A percentile compares a stretch with the other conserved stretches of the same genome.
Evolutionary conservation across 2,113 vertebrate species (phyloP).

Genomic region (Gulo gulo): DNA sequence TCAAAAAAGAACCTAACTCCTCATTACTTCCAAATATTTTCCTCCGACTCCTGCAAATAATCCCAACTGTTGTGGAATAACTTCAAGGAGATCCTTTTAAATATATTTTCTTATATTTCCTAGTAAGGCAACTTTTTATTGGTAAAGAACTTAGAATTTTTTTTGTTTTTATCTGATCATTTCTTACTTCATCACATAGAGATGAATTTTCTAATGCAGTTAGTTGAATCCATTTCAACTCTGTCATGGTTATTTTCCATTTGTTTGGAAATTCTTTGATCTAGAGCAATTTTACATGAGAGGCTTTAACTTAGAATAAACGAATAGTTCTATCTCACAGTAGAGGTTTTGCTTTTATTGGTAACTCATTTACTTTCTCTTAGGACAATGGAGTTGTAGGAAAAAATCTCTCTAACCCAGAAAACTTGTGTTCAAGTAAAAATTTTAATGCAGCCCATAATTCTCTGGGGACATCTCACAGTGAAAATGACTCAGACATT

Average conservation of each 20-base stretch:
- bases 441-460: neutral
- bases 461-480: neutral
- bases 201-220: neutral
- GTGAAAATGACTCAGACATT: neutral
- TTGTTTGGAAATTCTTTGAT: slow-evolving; percentile 24
- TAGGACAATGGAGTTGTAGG: neutral
- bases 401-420: slow-evolving; percentile 1
- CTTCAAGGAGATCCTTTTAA: neutral
- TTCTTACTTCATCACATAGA: neutral
- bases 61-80: neutral
- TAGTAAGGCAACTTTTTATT: neutral
- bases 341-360: neutral
- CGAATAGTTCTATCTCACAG: neutral
- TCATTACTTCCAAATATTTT: neutral
- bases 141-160: neutral
- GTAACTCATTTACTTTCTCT: slow-evolving; percentile 2
- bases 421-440: neutral
- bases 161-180: neutral
- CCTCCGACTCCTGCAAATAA: neutral
- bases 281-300: neutral
- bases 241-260: neutral
- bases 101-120: neutral
- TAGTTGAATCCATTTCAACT: neutral
- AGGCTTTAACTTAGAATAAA: neutral
- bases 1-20: neutral